Evolutionary conservation across 2,113 vertebrate genomes (phyloP).

Genomic region (Pionites leucogaster): DNA sequence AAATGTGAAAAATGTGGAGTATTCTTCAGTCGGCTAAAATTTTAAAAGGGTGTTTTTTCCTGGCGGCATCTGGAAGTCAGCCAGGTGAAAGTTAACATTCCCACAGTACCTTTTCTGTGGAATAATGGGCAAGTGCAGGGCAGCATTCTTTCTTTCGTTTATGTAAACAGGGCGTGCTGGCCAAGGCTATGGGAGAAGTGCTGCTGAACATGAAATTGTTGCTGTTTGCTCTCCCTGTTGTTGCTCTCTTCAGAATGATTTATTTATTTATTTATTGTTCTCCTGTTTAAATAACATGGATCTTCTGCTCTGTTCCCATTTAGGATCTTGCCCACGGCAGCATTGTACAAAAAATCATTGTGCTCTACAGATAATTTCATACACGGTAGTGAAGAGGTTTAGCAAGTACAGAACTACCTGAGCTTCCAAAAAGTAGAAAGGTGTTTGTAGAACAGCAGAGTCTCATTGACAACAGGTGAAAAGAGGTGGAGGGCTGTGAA

Average conservation of each 20-base stretch:
- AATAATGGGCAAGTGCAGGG: conserved; percentile 32
- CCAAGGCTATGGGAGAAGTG: not conserved
- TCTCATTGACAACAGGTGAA: not conserved
- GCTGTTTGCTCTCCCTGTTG: not conserved
- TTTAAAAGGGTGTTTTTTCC: not conserved
- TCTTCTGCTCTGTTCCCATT: conserved; percentile 4
- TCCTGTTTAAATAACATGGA: not conserved
- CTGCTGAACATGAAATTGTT: conserved; percentile 3
- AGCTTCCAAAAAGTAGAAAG: not conserved
- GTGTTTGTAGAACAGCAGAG: not conserved
- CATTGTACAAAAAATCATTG: not conserved
- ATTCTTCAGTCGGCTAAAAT: conserved; percentile 22
- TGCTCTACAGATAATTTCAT: not conserved
- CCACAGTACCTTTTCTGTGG: conserved; percentile 60
- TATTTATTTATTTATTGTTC: conserved; percentile 5
- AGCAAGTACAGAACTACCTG: not conserved
- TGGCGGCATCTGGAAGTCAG: conserved; percentile 2
- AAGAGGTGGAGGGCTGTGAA: not conserved
- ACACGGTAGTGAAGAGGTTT: not conserved
- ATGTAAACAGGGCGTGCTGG: conserved; percentile 17
- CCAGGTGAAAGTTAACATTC: conserved; percentile 60
- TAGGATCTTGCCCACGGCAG: not conserved
- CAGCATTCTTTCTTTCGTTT: conserved; percentile 39
- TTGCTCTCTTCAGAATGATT: not conserved
- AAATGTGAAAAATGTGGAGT: conserved; percentile 11